phyloP scores from a whole-genome alignment of 2,888 invertebrate species.

The Anticlea derivata region DNA sequence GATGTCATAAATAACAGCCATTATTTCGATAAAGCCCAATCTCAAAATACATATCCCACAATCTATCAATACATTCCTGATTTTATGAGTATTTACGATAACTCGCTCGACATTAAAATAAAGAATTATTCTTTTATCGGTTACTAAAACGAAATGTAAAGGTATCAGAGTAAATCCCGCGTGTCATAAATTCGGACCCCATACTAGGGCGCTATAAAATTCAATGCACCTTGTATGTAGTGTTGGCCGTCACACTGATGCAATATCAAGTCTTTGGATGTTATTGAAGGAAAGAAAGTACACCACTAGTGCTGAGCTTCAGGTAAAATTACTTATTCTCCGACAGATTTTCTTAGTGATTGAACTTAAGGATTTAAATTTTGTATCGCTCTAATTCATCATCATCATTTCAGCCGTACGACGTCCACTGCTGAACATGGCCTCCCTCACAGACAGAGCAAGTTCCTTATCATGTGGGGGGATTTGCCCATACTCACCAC shows the following conservation, averaged over 20 bases:
- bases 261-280: neutral
- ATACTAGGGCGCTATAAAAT: constrained; percentile 38
- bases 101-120: constrained; percentile 42
- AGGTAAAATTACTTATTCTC: too few species aligned
- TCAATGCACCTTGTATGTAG: constrained; percentile 32
- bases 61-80: constrained; percentile 20
- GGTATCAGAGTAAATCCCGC: constrained; percentile 48
- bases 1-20: too few species aligned
- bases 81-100: constrained; percentile 33
- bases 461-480: too few species aligned
- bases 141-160: constrained; percentile 44
- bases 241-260: constrained; percentile 12
- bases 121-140: constrained; percentile 49
- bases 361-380: too few species aligned
- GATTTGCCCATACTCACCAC: too few species aligned
- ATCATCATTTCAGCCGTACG: too few species aligned
- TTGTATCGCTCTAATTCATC: too few species aligned
- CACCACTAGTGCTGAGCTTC: too few species aligned
- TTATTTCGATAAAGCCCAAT: constrained; percentile 1
- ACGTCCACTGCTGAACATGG: too few species aligned
- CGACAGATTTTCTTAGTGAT: too few species aligned
- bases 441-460: too few species aligned
- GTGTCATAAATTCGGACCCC: constrained; percentile 48
- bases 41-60: constrained; percentile 10
- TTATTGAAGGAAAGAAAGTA: too few species aligned